Conservation (phyloP, 2,797 vertebrate species). For the Ciconia nigra region DNA sequence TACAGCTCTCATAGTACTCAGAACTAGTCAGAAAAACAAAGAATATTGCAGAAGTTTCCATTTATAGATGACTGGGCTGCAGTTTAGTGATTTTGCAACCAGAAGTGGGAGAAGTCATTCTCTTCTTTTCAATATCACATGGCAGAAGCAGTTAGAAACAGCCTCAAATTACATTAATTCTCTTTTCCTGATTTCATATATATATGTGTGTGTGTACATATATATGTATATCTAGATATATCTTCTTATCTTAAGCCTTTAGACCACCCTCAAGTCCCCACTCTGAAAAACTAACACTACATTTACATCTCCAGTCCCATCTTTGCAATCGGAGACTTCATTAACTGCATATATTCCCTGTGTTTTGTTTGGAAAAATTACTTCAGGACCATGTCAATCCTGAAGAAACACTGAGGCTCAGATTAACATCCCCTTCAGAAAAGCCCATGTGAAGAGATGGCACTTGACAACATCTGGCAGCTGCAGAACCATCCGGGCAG, state of each 20-base stretch:
- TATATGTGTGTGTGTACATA: rapidly evolving
- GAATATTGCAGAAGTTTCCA: not conserved
- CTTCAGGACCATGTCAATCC: not conserved
- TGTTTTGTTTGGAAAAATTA: not conserved
- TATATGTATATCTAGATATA: too few species aligned
- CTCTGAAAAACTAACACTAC: not conserved
- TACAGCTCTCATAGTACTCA: not conserved
- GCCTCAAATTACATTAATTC: not conserved
- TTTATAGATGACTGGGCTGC: not conserved
- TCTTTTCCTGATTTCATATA: not conserved
- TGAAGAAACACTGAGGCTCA: not conserved
- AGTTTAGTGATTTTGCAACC: not conserved
- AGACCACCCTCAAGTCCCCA: not conserved
- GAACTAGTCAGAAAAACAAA: not conserved
- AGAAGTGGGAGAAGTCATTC: not conserved
- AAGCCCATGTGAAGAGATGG: not conserved
- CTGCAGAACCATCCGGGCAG: not conserved
- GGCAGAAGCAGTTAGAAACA: not conserved
- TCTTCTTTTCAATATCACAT: not conserved
- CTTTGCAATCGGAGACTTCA: not conserved
- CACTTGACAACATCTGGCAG: not conserved
- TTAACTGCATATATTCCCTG: not conserved
- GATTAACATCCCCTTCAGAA: not conserved
- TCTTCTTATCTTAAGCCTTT: not conserved
- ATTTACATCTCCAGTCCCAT: not conserved